Percentiles rank a stretch among this genome's conserved stretches.
Evolutionary conservation across 2,797 vertebrate species (phyloP).

Genomic region (Oreortyx pictus): DNA sequence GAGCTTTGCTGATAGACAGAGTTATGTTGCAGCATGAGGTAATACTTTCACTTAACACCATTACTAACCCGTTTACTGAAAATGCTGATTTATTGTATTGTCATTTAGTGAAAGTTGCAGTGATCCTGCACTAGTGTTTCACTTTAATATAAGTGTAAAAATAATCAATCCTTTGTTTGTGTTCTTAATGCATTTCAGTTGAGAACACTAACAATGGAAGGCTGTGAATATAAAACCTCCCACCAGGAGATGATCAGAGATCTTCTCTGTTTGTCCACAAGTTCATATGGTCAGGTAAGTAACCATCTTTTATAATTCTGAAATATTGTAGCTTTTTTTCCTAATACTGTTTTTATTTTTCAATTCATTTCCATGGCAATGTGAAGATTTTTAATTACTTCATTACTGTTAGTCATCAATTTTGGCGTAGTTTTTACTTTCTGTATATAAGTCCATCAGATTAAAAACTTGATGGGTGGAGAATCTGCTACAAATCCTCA

Average conservation of each 20-base stretch:
- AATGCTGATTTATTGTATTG: not conserved
- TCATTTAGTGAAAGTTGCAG: not conserved
- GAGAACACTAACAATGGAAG: slow-evolving; percentile 93
- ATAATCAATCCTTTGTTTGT: not conserved
- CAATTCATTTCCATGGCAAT: not conserved
- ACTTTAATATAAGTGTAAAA: not conserved
- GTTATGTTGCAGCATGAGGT: slow-evolving; percentile 99
- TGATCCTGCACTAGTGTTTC: not conserved
- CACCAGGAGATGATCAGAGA: slow-evolving; percentile 94
- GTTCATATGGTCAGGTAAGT: slow-evolving; percentile 94
- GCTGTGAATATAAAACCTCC: slow-evolving; percentile 91
- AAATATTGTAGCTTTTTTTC: not conserved
- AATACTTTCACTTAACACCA: slow-evolving; percentile 35
- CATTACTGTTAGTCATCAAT: not conserved
- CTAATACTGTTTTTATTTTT: not conserved
- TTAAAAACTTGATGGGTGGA: not conserved
- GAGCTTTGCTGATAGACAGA: slow-evolving; percentile 94
- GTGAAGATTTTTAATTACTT: not conserved
- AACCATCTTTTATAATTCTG: not conserved
- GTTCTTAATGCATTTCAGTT: slow-evolving; percentile 79
- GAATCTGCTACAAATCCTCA: not conserved
- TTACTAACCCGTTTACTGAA: not conserved
- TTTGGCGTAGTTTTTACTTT: not conserved
- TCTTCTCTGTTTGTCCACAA: slow-evolving; percentile 93
- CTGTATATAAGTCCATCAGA: not conserved